phyloP scores from a whole-genome alignment of 2,797 vertebrate genomes.

The Vireo griseus region DNA sequence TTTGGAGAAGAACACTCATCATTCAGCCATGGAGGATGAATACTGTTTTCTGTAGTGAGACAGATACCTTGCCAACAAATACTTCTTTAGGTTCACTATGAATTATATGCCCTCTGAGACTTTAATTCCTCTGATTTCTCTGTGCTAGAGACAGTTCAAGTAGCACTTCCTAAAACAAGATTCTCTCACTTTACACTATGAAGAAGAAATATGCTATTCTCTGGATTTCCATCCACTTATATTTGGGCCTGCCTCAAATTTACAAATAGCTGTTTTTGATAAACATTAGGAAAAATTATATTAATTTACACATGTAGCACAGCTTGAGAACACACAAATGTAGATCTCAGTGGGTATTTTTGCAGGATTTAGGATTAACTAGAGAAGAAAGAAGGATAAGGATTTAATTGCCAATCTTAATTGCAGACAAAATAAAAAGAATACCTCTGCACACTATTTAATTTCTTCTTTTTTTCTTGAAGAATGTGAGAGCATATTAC shows the following conservation, averaged over 20 bases:
- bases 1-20: neutral
- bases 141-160: neutral
- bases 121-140: neutral
- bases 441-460: neutral
- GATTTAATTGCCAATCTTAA: neutral
- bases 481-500: neutral
- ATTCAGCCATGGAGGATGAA: neutral
- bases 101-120: neutral
- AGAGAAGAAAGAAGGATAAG: neutral
- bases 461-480: neutral
- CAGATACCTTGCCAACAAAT: neutral
- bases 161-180: neutral
- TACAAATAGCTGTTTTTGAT: neutral
- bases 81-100: neutral
- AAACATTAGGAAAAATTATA: neutral
- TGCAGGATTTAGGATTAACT: neutral
- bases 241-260: neutral
- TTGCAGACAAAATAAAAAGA: accelerated
- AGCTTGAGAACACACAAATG: neutral
- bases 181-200: neutral
- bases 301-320: neutral
- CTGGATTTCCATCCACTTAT: neutral
- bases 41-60: neutral
- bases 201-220: neutral
- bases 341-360: neutral